Evolutionary conservation across 2,113 vertebrate genomes (phyloP).

Genomic region (Sander vitreus): DNA sequence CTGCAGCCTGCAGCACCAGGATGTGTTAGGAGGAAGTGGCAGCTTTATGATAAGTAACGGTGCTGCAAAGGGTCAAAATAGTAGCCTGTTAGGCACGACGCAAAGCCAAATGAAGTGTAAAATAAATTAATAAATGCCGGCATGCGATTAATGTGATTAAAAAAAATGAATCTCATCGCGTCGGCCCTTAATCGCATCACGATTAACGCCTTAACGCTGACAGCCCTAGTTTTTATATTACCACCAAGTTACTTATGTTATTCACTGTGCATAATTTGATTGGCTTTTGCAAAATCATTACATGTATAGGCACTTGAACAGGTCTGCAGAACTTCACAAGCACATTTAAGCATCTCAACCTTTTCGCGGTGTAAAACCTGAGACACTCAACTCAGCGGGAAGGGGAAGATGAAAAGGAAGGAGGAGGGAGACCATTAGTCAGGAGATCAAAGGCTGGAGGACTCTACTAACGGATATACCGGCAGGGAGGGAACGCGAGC

Average conservation of each 20-base stretch:
- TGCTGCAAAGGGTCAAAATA: no score
- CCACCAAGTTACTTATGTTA: not conserved
- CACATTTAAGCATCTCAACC: slow-evolving; percentile 27
- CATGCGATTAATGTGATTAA: no score
- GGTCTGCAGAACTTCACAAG: not conserved
- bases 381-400: slow-evolving; percentile 54
- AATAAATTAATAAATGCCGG: no score
- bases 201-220: no score
- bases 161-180: no score
- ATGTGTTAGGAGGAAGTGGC: no score
- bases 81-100: no score
- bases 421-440: slow-evolving; percentile 52
- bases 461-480: slow-evolving; percentile 36
- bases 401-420: slow-evolving; percentile 38
- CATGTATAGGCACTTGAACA: not conserved
- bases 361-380: slow-evolving; percentile 34
- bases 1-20: no score
- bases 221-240: not conserved
- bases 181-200: no score
- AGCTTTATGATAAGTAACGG: no score
- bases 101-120: no score
- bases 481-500: slow-evolving; percentile 45
- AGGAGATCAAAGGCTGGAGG: slow-evolving; percentile 66
- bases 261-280: not conserved
- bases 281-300: not conserved